Base-by-base conservation (phyloP, 2,113 vertebrate genomes). In the Arenaria interpres region DNA sequence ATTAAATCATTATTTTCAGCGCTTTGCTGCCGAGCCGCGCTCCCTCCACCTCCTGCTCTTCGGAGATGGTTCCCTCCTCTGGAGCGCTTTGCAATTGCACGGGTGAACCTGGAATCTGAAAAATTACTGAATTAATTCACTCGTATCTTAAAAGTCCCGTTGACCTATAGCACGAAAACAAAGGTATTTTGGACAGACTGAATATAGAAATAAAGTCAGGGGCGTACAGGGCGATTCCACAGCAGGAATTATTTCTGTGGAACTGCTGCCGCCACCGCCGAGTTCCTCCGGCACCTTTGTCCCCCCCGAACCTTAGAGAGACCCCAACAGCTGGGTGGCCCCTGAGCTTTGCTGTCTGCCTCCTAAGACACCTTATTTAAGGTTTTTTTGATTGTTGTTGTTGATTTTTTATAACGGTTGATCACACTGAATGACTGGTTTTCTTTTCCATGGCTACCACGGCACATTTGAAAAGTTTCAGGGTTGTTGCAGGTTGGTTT, bases 21-120 rank as follows among this genome's bases (percentile, higher is more conserved):
- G 35, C 3, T 79, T 39, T 68, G 30, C 62, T 1, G 5, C 13
- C 20, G n/a, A 73, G 48, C 19, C 21, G 10, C 1, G 2, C 10
- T 68, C 27, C 37, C 30, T 53, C 28, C 32, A 33, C 30, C 7
- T 19, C 67, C 63, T 77, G 72, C 6, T 81, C 28, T 48, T 78
- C 62, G 79, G 69, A 71, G 78, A 83, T 3, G 71, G 93, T 96
- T 96, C 96, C 97, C 96, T 96, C 97, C 78, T 64, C 92, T 96
- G 98, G 96, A 85, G n/a, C 23, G 1, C 59, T 45, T 76, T 14
- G 18, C 54, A 32, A 41, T 77, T 88, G 50, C 84, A 75, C 83
- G 35, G 71, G 62, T 51, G 83, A 79, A 60, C n/a, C 21, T 11
- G 27, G 23, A 62, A 69, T 20, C 22, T 8, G 72, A 53, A 48